phyloP scores from a whole-genome alignment of 1,140 invertebrate species.

The Augochlora pura region DNA sequence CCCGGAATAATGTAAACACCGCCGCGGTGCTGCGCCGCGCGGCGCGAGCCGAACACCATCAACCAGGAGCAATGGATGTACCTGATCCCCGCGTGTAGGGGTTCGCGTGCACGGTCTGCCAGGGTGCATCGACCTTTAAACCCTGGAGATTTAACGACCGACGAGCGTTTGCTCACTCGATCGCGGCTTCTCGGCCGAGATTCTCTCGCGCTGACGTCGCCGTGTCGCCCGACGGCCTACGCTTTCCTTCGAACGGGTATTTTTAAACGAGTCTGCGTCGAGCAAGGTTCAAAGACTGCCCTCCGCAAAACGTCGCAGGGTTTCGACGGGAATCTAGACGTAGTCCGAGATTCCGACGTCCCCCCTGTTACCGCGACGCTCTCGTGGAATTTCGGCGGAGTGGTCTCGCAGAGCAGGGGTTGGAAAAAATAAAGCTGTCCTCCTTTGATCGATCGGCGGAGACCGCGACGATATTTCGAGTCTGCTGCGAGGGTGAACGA shows the following conservation, averaged over 20 bases:
- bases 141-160: conserved; percentile 36
- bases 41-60: conserved; percentile 5
- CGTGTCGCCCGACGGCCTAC: neutral
- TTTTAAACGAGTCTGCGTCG: too few species aligned
- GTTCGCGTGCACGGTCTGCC: neutral
- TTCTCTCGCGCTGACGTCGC: conserved; percentile 1
- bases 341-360: too few species aligned
- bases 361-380: too few species aligned
- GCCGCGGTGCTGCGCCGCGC: neutral
- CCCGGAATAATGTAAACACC: conserved; percentile 16
- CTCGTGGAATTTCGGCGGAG: too few species aligned
- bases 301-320: too few species aligned
- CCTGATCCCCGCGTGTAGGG: neutral
- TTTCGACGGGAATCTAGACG: too few species aligned
- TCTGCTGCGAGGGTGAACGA: conserved; percentile 2
- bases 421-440: neutral
- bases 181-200: conserved; percentile 11
- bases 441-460: neutral
- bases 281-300: too few species aligned
- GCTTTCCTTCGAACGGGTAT: neutral
- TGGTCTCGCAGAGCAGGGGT: neutral
- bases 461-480: neutral
- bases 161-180: conserved; percentile 3
- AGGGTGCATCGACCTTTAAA: conserved; percentile 14
- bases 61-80: neutral